Base-by-base conservation (phyloP, 2,113 vertebrate genomes). In the Tupaia tana region DNA sequence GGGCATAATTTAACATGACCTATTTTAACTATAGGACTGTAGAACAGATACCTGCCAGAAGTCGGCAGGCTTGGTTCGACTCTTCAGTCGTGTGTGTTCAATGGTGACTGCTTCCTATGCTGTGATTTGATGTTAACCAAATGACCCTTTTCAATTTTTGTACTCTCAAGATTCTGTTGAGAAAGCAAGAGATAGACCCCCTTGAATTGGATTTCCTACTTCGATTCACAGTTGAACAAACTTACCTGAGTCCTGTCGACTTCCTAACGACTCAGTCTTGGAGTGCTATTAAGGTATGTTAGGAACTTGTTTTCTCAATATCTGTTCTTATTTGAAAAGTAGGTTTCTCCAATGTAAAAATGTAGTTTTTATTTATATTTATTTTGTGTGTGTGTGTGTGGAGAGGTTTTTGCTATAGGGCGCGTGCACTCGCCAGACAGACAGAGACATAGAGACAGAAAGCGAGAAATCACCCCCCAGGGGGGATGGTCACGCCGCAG, bases 141-240 rank as follows among this genome's bases (percentile, higher is more conserved):
- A 91, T 95, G 81, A 94, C 80, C 19, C 90, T 97, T 96, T 95
- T 90, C 86, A 69, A 75, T 96, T 97, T 94, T 96, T 96, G 66
- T 69, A 9, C 80, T 91, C 20, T 92, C 81, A 97, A 99, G 99
- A 98, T 99, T 98, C 98, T 99, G 88, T 97, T 99, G 95, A 98
- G 97, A 96, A 98, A 97, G 89, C 98, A 97, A 78, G 98, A 98
- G 91, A 98, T 98, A 93, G 97, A 99, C 87, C 96, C 97, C 56
- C 89, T 98, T 58, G 98, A 99, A 96, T 56, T 99, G 97, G 98
- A 99, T 97, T 98, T 99, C 97, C 97, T 99, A 54, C 98, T 99
- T 93, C 95, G 73, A 34, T 99, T 99, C 96, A 97, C 98, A 81
- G 95, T 98, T 95, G 98, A 99, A 74, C 93, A 97, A 31, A 96